phyloP scores from a whole-genome alignment of 2,888 invertebrate species.

The Phrixothrix hirtus region DNA sequence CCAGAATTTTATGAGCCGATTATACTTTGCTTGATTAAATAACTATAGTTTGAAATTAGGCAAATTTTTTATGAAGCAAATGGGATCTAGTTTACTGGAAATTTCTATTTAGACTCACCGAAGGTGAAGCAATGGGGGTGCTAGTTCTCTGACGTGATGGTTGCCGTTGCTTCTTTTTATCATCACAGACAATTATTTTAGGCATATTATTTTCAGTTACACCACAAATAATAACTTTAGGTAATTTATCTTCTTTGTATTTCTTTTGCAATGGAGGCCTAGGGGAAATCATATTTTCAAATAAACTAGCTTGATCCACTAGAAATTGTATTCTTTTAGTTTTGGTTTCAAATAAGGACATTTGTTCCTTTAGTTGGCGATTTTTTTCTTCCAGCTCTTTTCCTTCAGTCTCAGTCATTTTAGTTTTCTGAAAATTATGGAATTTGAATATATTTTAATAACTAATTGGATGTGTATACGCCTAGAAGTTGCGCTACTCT shows the following conservation, averaged over 20 bases:
- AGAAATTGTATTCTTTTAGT: conserved; percentile 63
- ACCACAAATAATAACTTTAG: conserved; percentile 62
- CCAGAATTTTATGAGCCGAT: no score
- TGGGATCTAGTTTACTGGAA: no score
- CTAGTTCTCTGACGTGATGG: not conserved
- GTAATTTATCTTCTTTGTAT: conserved; percentile 52
- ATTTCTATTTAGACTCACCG: conserved; percentile 5
- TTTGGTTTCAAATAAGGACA: conserved; percentile 65
- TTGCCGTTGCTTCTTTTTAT: conserved; percentile 43
- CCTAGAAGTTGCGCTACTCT: conserved; percentile 51
- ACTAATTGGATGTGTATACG: conserved; percentile 39
- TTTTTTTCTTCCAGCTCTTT: conserved; percentile 62
- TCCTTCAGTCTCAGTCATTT: conserved; percentile 62
- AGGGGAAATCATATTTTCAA: conserved; percentile 48
- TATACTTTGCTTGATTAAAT: no score
- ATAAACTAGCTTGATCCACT: conserved; percentile 54
- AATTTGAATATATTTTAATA: not conserved
- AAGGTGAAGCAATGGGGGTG: conserved; percentile 1
- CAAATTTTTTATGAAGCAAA: no score
- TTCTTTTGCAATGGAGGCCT: conserved; percentile 21
- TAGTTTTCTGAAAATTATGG: conserved; percentile 58
- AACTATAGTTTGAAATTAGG: no score
- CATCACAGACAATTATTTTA: conserved; percentile 61
- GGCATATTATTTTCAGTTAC: conserved; percentile 59
- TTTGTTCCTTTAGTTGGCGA: conserved; percentile 61